Base-by-base conservation (phyloP, 2,888 invertebrate genomes). In the Drosophila picticornis region DNA sequence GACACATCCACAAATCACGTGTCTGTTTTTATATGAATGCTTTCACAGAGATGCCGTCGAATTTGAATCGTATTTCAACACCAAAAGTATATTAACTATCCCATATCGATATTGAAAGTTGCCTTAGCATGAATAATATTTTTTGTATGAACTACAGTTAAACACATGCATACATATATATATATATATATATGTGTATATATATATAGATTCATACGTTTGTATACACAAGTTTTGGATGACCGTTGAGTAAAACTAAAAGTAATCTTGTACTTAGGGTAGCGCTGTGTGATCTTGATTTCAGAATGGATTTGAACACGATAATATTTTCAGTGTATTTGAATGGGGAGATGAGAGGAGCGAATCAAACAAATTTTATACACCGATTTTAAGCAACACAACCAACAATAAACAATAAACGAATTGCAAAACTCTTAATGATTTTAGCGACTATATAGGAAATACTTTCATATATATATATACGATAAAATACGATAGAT, bases 61-160 rank as follows among this genome's bases (percentile, higher is more conserved):
- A 72, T 77, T 64, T 60, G 55, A 57, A 27, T 27, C 16, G 50
- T 50, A 29, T 36, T 50, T 50, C 57, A 67, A 77, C 62, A 70
- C 70, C 57, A 64, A 71, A 31, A 9, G 7, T 27, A 62, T 48
- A 74, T 71, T 71, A 84, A 81, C 83, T 81, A 90, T 76, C 84
- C 91, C 92, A 92, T 92, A 93, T 92, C 92, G 90, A 92, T 91
- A 92, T 91, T 91, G 86, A 93, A 90, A 91, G 91, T 91, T 93
- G 92, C 92, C 92, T 92, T 92, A 92, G 91, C 91, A 90, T 83
- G 81, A 87, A 80, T 83, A 52, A 80, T 89, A 84, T 87, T 81
- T 87, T 90, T 87, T 83, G 80, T 83, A 84, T 81, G 75, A 82
- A 52, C 63, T 65, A 75, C 58, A 55, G 32, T 38, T 59, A 50